These are phyloP conservation scores for Poeciliopsis turneri DNA, from an alignment of 2,797 vertebrate genomes.

Conservation along the genomic window DNA sequence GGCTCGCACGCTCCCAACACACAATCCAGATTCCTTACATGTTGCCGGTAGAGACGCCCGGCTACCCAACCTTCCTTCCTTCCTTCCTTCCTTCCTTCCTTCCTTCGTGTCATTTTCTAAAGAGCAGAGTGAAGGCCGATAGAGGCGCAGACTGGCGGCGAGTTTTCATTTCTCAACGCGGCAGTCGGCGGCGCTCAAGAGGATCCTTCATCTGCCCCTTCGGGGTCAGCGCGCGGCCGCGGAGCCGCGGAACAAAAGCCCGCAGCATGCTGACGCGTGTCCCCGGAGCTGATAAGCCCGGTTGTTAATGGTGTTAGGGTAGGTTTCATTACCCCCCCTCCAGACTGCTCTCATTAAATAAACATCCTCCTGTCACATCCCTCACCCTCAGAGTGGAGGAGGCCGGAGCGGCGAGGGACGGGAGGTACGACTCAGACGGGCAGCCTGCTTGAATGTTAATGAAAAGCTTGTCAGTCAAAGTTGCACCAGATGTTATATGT, in stretches of 20 bases:
- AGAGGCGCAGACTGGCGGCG: constrained; percentile 40
- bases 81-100: constrained; percentile 10
- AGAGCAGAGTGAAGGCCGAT: constrained; percentile 47
- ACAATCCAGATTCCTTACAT: constrained; percentile 53
- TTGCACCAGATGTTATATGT: constrained; percentile 8
- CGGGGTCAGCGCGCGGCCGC: constrained; percentile 44
- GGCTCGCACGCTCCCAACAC: constrained; percentile 41
- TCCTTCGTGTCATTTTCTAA: constrained; percentile 28
- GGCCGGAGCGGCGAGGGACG: constrained; percentile 35
- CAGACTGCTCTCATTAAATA: constrained; percentile 84
- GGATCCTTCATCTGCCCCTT: constrained; percentile 51
- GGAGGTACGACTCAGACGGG: constrained; percentile 45
- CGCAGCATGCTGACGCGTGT: constrained; percentile 67
- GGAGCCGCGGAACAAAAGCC: constrained; percentile 68
- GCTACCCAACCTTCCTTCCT: constrained; percentile 22
- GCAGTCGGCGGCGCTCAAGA: constrained; percentile 34
- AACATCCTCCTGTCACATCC: constrained; percentile 80
- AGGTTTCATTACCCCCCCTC: constrained; percentile 83
- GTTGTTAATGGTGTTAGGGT: constrained; percentile 80
- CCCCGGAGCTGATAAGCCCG: constrained; percentile 73
- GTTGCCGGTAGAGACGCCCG: constrained; percentile 49
- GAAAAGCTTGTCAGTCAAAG: constrained; percentile 65
- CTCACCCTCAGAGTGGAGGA: constrained; percentile 60
- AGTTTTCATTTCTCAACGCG: constrained; percentile 53
- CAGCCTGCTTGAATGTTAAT: constrained; percentile 60